Base-by-base conservation (phyloP, 2,113 vertebrate genomes). In the Misgurnus anguillicaudatus region DNA sequence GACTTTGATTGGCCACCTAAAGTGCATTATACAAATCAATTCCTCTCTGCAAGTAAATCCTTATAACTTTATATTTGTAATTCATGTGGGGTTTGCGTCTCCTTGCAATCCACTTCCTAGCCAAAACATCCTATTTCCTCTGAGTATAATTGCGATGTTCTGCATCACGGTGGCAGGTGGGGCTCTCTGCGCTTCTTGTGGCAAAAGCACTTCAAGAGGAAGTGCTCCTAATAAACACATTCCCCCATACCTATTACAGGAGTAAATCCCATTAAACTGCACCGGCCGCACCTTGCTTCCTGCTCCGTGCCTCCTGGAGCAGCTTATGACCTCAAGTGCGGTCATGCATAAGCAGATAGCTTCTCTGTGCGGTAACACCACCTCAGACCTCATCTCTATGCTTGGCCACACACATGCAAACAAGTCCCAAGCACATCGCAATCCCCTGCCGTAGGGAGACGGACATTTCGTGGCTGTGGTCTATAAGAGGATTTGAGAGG, bases 401-500 rank as follows among this genome's bases (percentile, higher is more conserved):
- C 71, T 42, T 61, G 73, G 53, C 21, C 53, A 58, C 64, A 67
- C 53, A 82, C 60, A 41, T 64, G 77, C 71, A 45, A 57, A 62
- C 57, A 42, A 55, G 79, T 42, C 58, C 3, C 78, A 57, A 47
- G 75, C 82, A 71, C 84, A 85, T 86, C 77, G 65, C 45, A 80
- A 75, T 47, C 78, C 78, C 47, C 82, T 75, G 77, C 77, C 77
- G 85, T 77, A 83, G 83, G 71, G 51, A 53, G 77, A 81, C 65
- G 82, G 83, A 83, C 85, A 82, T 80, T 82, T 78, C 84, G n/a
- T 6, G 62, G 83, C 76, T 62, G 72, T 77, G 57, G 67, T 83
- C 51, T 78, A 55, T 65, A 61, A 80, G 71, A 90, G 85, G 85
- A 88, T 86, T 87, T 84, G 69, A 77, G 72, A 82, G 80, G 73